phyloP scores from a whole-genome alignment of 1,140 invertebrate species.

The Stenopsyche tienmushanensis region DNA sequence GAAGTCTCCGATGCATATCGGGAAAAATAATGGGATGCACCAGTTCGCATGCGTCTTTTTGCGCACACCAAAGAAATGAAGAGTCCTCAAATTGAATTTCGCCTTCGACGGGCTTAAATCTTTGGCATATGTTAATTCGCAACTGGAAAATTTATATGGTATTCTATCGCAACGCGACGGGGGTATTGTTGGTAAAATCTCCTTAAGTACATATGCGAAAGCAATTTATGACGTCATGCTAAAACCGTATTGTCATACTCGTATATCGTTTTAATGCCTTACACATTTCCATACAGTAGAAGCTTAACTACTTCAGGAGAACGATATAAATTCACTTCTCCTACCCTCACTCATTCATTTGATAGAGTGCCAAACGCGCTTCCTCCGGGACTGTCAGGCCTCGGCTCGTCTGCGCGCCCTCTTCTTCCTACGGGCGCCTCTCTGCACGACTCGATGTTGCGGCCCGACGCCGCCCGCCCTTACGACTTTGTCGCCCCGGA shows the following conservation, averaged over 20 bases:
- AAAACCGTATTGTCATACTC: constrained; percentile 41
- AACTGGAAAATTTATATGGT: too few species aligned
- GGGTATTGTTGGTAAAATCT: too few species aligned
- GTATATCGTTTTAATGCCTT: constrained; percentile 40
- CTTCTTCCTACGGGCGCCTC: background rate
- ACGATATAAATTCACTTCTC: constrained; percentile 39
- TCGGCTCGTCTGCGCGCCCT: background rate
- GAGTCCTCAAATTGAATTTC: too few species aligned
- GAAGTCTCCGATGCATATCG: too few species aligned
- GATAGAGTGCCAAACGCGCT: constrained; percentile 37
- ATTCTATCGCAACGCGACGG: too few species aligned
- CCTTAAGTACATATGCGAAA: background rate
- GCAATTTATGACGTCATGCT: constrained; percentile 39
- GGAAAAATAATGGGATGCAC: too few species aligned
- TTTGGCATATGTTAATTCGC: too few species aligned
- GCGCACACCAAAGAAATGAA: too few species aligned
- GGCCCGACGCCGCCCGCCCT: background rate
- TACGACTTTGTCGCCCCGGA: background rate
- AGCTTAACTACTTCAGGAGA: constrained; percentile 38
- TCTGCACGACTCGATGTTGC: background rate
- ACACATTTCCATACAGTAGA: constrained; percentile 40
- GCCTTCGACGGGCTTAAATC: too few species aligned
- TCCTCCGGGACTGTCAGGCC: background rate
- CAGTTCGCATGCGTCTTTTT: too few species aligned
- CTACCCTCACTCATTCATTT: constrained; percentile 39